Percentiles rank a stretch among this genome's conserved stretches.
Evolutionary conservation across 2,113 vertebrate genomes (phyloP).

Genomic region (Neogobius melanostomus): DNA sequence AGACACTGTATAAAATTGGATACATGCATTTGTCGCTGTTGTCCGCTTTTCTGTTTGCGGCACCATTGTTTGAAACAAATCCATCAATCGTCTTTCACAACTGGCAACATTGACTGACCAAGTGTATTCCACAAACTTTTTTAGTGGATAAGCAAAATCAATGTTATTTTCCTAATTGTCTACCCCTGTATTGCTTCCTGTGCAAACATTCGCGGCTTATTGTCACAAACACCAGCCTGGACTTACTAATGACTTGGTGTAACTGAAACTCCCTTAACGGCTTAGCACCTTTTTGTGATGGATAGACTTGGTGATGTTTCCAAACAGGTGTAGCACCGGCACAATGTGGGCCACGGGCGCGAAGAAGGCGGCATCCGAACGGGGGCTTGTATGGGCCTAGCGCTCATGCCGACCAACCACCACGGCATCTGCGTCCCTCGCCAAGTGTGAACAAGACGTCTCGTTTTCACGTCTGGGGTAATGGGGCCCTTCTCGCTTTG

Average conservation of each 20-base stretch:
- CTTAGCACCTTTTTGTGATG: background rate
- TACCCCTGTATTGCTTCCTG: background rate
- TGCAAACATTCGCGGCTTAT: background rate
- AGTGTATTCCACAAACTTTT: background rate
- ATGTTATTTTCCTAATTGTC: background rate
- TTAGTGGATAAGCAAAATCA: background rate
- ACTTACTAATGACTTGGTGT: slow-evolving; percentile 2
- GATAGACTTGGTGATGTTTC: slow-evolving; percentile 25
- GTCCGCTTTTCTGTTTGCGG: background rate
- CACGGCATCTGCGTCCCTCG: slow-evolving; percentile 50
- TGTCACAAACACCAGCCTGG: background rate
- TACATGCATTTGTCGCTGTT: background rate
- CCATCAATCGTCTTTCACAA: background rate
- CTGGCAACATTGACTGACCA: background rate
- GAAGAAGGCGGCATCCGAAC: slow-evolving; percentile 5
- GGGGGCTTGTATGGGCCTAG: slow-evolving; percentile 15
- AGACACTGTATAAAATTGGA: background rate
- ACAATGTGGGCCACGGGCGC: slow-evolving; percentile 7
- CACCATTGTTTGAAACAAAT: background rate
- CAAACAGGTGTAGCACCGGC: slow-evolving; percentile 40
- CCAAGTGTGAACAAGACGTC: slow-evolving; percentile 65
- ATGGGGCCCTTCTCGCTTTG: slow-evolving; percentile 40
- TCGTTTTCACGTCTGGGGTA: slow-evolving; percentile 54
- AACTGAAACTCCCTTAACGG: slow-evolving; percentile 8
- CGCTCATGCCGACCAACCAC: slow-evolving; percentile 16